Percentiles rank a stretch among this genome's conserved stretches.
Evolutionary conservation across 2,888 invertebrate species (phyloP).

Genomic region (Peribatodes rhomboidaria): DNA sequence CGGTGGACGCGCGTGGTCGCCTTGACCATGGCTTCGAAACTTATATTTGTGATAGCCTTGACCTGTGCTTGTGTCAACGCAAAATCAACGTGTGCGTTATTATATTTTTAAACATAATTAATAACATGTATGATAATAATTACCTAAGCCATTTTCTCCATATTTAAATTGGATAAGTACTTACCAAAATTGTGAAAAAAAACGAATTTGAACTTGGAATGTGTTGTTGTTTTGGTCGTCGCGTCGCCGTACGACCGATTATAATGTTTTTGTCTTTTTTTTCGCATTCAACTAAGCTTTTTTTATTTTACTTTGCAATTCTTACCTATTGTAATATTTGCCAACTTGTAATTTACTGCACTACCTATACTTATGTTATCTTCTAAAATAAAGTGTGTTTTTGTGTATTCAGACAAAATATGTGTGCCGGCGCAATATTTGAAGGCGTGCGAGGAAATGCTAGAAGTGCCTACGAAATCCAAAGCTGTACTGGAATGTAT

Average conservation of each 20-base stretch:
- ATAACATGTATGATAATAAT: conserved; percentile 24
- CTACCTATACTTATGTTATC: too few species aligned
- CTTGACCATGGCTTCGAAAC: conserved; percentile 79
- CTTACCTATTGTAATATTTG: neutral
- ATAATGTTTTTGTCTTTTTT: neutral
- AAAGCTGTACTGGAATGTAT: conserved; percentile 88
- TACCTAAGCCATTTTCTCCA: neutral
- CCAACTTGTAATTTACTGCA: too few species aligned
- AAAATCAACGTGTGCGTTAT: conserved; percentile 75
- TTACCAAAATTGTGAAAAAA: neutral
- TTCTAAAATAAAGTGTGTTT: neutral
- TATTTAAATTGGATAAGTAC: neutral
- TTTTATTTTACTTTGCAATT: neutral
- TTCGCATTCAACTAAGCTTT: neutral
- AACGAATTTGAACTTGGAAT: conserved; percentile 8
- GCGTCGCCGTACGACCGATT: too few species aligned
- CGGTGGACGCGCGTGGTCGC: conserved; percentile 69
- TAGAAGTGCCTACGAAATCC: conserved; percentile 86
- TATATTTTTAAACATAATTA: neutral
- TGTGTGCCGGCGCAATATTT: conserved; percentile 90
- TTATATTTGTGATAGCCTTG: conserved; percentile 67
- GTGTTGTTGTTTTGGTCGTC: neutral
- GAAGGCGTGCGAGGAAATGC: conserved; percentile 89
- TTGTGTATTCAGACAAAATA: conserved; percentile 88
- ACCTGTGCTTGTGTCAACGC: conserved; percentile 67